Base-by-base conservation (phyloP, 2,888 invertebrate genomes). In the Uloborus plumipes region DNA sequence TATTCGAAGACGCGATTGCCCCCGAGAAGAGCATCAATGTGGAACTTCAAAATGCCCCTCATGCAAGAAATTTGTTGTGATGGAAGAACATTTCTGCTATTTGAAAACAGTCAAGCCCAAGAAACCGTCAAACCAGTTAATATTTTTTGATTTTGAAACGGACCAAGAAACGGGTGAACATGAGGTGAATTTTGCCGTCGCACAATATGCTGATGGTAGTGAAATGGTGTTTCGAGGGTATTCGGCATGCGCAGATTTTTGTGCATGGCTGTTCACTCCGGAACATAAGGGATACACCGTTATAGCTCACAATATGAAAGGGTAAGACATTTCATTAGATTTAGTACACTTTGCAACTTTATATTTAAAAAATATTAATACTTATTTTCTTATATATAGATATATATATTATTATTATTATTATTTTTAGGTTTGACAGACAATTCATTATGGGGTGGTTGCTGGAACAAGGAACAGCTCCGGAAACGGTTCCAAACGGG, bases 341-440 rank as follows among this genome's bases (percentile, higher is more conserved):
- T 26, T 26, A 3, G 2, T 26, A 26, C 2, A 26, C 26, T 26
- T 3, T 26, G 26, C 4, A n/a, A n/a, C n/a, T n/a, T n/a, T n/a
- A n/a, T n/a, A n/a, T 26, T 26, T 26, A 4, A 4, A 26, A 26
- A 26, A 4, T 2, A 26, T 26, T 3, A 3, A 26, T 26, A 4
- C 26, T 3, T 26, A 4, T 26, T 26, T 26, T 3, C 2, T 26
- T 26, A 26, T 26, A n/a, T n/a, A n/a, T n/a, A n/a, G n/a, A n/a
- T n/a, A n/a, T 26, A 26, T 26, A 3, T 3, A 3, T 26, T 26
- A 26, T 26, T 26, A 3, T 26, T 26, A 26, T n/a, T 66, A n/a
- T 50, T n/a, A 59, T 31, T 67, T 59, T 14, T 14, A 75, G 75
- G 0, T 73, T 80, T 18, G 70, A 74, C 50, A 69, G 80, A 1